phyloP scores from a whole-genome alignment of 2,888 invertebrate genomes.

The Liodrosophila aerea region DNA sequence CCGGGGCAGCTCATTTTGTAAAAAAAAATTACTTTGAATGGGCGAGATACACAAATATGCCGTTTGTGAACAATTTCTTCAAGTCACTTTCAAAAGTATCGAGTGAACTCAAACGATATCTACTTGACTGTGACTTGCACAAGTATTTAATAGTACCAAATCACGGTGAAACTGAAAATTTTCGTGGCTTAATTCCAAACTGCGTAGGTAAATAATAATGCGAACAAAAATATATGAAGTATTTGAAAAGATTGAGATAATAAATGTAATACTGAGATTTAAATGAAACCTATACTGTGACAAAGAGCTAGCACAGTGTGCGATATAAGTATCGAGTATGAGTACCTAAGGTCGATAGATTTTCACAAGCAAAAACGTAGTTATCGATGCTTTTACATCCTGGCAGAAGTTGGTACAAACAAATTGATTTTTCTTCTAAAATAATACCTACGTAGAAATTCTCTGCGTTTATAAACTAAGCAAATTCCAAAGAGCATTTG shows the following conservation, averaged over 20 bases:
- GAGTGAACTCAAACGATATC: slow-evolving; percentile 15
- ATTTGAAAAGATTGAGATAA: too few relatives aligned
- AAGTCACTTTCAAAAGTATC: slow-evolving; percentile 58
- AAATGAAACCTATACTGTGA: too few relatives aligned
- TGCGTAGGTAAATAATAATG: too few relatives aligned
- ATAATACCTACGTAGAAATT: slow-evolving; percentile 26
- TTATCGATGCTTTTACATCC: slow-evolving; percentile 47
- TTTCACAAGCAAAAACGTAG: slow-evolving; percentile 9
- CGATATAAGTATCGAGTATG: background rate
- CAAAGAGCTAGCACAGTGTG: too few relatives aligned
- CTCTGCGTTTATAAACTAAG: background rate
- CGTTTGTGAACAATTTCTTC: slow-evolving; percentile 27
- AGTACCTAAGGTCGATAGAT: slow-evolving; percentile 21
- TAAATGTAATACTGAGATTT: too few relatives aligned
- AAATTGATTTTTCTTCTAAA: slow-evolving; percentile 55
- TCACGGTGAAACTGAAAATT: slow-evolving; percentile 1
- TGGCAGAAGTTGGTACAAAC: slow-evolving; percentile 36
- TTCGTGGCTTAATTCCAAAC: too few relatives aligned
- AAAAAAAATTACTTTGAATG: background rate
- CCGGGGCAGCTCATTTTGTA: slow-evolving; percentile 76
- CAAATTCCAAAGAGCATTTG: slow-evolving; percentile 1
- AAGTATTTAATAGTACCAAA: slow-evolving; percentile 26
- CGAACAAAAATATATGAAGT: too few relatives aligned
- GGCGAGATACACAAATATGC: slow-evolving; percentile 4
- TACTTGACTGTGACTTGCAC: background rate